Evolutionary conservation across 2,113 vertebrate genomes (phyloP).

Genomic region (Eleginops maclovinus): DNA sequence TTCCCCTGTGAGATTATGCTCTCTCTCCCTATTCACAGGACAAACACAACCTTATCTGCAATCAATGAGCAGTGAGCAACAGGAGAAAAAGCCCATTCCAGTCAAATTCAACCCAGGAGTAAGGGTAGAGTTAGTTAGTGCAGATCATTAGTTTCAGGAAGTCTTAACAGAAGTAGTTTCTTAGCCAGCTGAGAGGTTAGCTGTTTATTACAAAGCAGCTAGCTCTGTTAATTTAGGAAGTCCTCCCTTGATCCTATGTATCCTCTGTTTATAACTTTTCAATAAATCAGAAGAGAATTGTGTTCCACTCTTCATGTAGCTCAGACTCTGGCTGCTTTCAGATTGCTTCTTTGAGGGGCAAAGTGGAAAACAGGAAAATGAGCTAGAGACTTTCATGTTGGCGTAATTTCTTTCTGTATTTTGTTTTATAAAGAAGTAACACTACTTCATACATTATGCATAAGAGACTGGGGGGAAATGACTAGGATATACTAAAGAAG

Average conservation of each 20-base stretch:
- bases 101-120: neutral
- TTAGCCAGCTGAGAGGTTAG: constrained; percentile 46
- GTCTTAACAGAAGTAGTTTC: constrained; percentile 30
- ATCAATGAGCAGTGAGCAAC: constrained; percentile 10
- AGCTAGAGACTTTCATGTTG: neutral
- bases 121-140: constrained; percentile 46
- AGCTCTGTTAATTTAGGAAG: constrained; percentile 50
- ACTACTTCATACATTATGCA: neutral
- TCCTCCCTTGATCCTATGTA: constrained; percentile 62
- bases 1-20: constrained; percentile 33
- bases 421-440: neutral
- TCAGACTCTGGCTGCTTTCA: constrained; percentile 31
- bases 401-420: too few relatives aligned
- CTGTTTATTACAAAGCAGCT: constrained; percentile 44
- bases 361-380: neutral
- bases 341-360: neutral
- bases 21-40: constrained; percentile 12
- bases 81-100: constrained; percentile 13
- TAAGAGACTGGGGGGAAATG: neutral
- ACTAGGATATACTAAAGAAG: neutral
- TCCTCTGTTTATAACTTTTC: constrained; percentile 11
- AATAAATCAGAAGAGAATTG: constrained; percentile 14
- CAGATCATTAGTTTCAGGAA: constrained; percentile 44
- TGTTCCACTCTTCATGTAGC: constrained; percentile 2
- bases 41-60: neutral